A percentile compares a stretch with the other conserved stretches of the same genome.
Conservation (phyloP, 2,888 invertebrate species). For the Sericinus montela region DNA sequence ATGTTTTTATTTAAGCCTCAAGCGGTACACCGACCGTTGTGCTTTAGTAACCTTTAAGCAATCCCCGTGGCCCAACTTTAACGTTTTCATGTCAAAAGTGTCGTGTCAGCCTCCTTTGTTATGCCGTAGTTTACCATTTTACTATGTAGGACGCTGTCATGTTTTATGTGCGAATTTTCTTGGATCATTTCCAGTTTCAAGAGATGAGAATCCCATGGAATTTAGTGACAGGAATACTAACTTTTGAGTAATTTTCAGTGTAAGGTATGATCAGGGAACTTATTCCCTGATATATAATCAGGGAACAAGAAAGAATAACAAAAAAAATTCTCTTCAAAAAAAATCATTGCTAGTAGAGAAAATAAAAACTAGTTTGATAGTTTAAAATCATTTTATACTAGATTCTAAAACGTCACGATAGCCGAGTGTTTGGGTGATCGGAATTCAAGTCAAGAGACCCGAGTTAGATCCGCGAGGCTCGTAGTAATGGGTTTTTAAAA, state of each 20-base stretch:
- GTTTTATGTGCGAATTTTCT: slow-evolving; percentile 53
- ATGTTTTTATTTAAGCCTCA: background rate
- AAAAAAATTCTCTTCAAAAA: too few relatives aligned
- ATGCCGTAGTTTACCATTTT: slow-evolving; percentile 37
- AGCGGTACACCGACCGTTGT: slow-evolving; percentile 1
- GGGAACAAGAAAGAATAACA: too few relatives aligned
- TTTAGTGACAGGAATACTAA: slow-evolving; percentile 41
- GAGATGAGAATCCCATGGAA: slow-evolving; percentile 48
- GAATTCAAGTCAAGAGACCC: too few relatives aligned
- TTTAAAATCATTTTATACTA: too few relatives aligned
- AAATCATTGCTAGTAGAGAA: background rate
- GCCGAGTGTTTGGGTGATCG: too few relatives aligned
- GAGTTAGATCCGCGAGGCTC: too few relatives aligned
- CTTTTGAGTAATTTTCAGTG: slow-evolving; percentile 34
- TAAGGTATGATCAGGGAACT: too few relatives aligned
- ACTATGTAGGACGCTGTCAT: slow-evolving; percentile 50
- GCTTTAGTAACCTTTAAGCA: slow-evolving; percentile 14
- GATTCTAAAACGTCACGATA: too few relatives aligned
- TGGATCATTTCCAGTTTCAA: slow-evolving; percentile 57
- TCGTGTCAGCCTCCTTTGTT: slow-evolving; percentile 34
- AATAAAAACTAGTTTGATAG: slow-evolving; percentile 10
- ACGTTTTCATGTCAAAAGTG: slow-evolving; percentile 36
- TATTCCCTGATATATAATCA: too few relatives aligned
- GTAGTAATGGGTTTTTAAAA: too few relatives aligned
- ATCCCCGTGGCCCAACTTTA: slow-evolving; percentile 32